Percentiles rank a stretch among this genome's conserved stretches.
Conservation (phyloP, 2,113 vertebrate species). For the Chaetura pelagica region DNA sequence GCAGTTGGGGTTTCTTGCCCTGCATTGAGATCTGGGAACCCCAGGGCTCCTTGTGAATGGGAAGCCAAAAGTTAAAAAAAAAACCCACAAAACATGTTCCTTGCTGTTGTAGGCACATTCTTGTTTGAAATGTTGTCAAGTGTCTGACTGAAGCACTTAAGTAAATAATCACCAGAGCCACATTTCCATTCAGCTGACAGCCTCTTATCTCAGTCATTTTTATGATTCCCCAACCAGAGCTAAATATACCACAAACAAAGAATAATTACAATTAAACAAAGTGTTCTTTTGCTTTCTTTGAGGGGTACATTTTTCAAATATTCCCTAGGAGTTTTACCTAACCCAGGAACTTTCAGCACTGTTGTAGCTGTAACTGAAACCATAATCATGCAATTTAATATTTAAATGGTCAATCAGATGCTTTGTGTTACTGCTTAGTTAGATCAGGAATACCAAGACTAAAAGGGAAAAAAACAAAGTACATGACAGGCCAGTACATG, state of each 20-base stretch:
- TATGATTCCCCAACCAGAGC: slow-evolving; percentile 30
- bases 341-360: background rate
- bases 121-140: background rate
- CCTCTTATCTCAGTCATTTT: slow-evolving; percentile 24
- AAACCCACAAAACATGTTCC: background rate
- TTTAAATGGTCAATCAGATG: slow-evolving; percentile 22
- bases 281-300: background rate
- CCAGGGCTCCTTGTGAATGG: background rate
- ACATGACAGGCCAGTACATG: background rate
- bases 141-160: slow-evolving; percentile 28
- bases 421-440: slow-evolving; percentile 10
- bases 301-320: background rate
- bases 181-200: background rate
- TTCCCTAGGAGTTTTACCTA: slow-evolving; percentile 7
- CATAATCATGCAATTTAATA: slow-evolving; percentile 43
- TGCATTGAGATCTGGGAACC: fast-evolving
- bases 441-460: background rate
- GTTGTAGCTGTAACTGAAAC: slow-evolving; percentile 6
- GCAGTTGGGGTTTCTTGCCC: background rate
- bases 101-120: background rate
- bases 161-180: slow-evolving; percentile 24
- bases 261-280: slow-evolving; percentile 31
- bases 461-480: background rate
- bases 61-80: background rate
- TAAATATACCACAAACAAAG: background rate